These are phyloP conservation scores for Brachionus koreanus DNA, from an alignment of 1,140 invertebrate genomes.

Conservation along the genomic window DNA sequence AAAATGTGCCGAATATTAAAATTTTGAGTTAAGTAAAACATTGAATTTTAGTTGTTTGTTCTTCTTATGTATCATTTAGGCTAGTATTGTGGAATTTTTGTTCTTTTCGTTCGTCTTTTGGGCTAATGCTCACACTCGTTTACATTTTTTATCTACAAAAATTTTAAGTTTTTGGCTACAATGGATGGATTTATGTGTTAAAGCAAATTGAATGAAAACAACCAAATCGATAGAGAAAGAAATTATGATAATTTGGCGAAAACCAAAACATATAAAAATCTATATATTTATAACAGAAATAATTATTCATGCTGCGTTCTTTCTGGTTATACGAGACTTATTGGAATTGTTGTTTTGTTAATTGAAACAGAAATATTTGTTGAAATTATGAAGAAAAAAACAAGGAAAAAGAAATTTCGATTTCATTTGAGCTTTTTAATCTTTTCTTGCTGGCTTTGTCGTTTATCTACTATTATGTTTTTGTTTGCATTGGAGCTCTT, in stretches of 20 bases:
- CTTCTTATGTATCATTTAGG: background rate
- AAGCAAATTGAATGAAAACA: background rate
- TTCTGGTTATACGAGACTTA: background rate
- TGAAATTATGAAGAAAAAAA: constrained; percentile 12
- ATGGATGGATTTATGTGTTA: background rate
- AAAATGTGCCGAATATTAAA: background rate
- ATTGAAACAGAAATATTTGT: constrained; percentile 37
- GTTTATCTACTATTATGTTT: background rate
- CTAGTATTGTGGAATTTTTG: background rate
- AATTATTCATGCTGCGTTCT: constrained; percentile 3
- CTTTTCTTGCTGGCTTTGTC: background rate
- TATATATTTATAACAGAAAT: background rate
- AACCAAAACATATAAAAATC: constrained; percentile 16
- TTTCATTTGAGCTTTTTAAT: constrained; percentile 1
- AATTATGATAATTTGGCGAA: constrained; percentile 13
- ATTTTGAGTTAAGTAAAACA: background rate
- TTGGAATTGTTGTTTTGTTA: constrained; percentile 8
- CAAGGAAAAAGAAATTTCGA: background rate
- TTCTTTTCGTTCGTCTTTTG: background rate
- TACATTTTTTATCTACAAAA: background rate
- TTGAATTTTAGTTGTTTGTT: background rate
- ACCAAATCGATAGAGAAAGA: constrained; percentile 19
- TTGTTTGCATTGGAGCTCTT: background rate
- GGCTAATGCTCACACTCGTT: background rate
- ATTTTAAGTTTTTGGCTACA: background rate